These are phyloP conservation scores for Falco concolor DNA, from an alignment of 2,797 vertebrate genomes.

Conservation along the genomic window DNA sequence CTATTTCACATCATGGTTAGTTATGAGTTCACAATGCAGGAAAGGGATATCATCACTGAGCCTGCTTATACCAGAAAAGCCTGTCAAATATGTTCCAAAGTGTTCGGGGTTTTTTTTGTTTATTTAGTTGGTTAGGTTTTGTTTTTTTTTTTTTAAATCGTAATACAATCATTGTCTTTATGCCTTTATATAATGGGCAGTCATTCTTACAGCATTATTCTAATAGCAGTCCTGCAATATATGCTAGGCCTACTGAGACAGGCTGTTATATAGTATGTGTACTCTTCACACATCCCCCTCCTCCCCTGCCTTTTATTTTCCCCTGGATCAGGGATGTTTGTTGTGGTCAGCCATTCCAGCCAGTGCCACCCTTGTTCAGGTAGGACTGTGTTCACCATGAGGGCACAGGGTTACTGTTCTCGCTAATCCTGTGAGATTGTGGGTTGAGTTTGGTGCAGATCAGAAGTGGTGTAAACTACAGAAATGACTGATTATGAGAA, in stretches of 20 bases:
- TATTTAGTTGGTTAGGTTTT: not conserved
- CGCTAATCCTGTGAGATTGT: not conserved
- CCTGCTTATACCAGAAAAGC: not conserved
- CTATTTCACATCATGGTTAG: not conserved
- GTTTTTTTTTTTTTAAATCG: not conserved
- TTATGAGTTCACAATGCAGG: not conserved
- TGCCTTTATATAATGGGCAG: not conserved
- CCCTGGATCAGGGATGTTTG: not conserved
- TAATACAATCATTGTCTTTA: not conserved
- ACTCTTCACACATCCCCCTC: not conserved
- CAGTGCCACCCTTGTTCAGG: not conserved
- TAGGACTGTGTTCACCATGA: not conserved
- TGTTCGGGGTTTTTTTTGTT: not conserved
- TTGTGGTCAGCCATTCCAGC: fast-evolving
- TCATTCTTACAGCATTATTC: not conserved
- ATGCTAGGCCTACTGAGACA: not conserved
- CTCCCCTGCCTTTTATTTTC: not conserved
- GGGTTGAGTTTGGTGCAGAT: not conserved
- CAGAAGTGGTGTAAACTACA: not conserved
- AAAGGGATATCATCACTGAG: not conserved
- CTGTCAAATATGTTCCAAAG: not conserved
- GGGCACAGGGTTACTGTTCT: not conserved
- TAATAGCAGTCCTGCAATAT: not conserved
- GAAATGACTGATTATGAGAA: not conserved
- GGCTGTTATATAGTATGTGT: not conserved